Percentiles rank a stretch among this genome's conserved stretches.
phyloP scores from a whole-genome alignment of 2,888 invertebrate genomes.

The Allygus modestus region DNA sequence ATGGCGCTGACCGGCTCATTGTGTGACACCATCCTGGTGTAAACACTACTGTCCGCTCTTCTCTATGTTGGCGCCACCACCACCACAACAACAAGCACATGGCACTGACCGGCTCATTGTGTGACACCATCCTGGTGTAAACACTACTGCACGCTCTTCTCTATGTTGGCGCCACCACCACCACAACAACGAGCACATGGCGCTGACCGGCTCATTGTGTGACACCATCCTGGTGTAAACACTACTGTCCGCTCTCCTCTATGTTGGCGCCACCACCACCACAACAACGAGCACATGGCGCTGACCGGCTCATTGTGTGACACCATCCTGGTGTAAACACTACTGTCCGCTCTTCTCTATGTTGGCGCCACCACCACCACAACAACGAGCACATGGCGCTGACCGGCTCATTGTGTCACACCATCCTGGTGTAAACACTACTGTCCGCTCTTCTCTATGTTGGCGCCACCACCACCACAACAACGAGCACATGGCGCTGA shows the following conservation, averaged over 20 bases:
- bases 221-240: not conserved
- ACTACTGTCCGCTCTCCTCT: not conserved
- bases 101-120: not conserved
- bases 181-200: conserved; percentile 1
- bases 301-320: conserved; percentile 6
- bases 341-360: not conserved
- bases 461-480: not conserved
- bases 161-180: not conserved
- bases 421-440: not conserved
- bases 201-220: conserved; percentile 14
- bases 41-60: not conserved
- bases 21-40: not conserved
- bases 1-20: conserved; percentile 8
- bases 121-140: not conserved
- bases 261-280: not conserved
- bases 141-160: not conserved
- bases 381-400: conserved; percentile 4
- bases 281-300: conserved; percentile 11
- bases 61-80: not conserved
- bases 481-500: conserved; percentile 4
- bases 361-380: not conserved
- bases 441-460: not conserved
- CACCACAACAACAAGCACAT: not conserved
- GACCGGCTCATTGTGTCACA: conserved; percentile 14
- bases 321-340: not conserved